Conservation (phyloP, 2,888 invertebrate species). For the Drosophila prostipennis region DNA sequence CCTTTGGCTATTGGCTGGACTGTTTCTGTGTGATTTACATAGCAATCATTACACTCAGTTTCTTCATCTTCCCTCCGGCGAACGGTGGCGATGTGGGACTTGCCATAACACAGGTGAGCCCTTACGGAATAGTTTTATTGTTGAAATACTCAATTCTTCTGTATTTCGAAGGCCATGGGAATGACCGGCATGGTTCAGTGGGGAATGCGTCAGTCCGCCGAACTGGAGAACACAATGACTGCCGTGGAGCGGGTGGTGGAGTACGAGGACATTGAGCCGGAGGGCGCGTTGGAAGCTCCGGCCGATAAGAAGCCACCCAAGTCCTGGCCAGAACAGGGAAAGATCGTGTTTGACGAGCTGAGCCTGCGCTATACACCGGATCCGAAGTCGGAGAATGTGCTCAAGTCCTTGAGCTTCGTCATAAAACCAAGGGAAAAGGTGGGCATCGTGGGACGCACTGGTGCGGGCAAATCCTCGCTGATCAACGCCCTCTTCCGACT, state of each 20-base stretch:
- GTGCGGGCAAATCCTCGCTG: constrained; percentile 90
- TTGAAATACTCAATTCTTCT: background rate
- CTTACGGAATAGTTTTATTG: background rate
- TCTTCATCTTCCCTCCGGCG: constrained; percentile 89
- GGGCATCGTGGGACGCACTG: constrained; percentile 89
- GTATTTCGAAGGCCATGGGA: constrained; percentile 86
- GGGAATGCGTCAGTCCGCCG: constrained; percentile 97
- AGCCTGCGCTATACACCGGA: constrained; percentile 89
- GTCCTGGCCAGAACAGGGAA: constrained; percentile 90
- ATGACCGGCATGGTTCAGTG: constrained; percentile 89
- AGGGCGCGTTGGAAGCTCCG: constrained; percentile 87
- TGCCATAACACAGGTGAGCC: constrained; percentile 89
- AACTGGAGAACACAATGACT: constrained; percentile 94
- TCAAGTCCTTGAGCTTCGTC: constrained; percentile 89
- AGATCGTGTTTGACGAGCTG: constrained; percentile 88
- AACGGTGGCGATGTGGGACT: constrained; percentile 91
- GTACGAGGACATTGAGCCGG: constrained; percentile 86
- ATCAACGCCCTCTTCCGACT: constrained; percentile 91
- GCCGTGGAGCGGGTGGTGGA: constrained; percentile 93
- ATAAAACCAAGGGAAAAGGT: constrained; percentile 88
- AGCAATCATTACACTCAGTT: constrained; percentile 92
- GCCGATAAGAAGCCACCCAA: constrained; percentile 87
- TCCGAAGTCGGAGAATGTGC: constrained; percentile 88
- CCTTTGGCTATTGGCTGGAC: constrained; percentile 97
- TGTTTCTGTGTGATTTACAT: constrained; percentile 95